These are phyloP conservation scores for Aphis craccivora DNA, from an alignment of 1,140 invertebrate species.

Conservation along the genomic window DNA sequence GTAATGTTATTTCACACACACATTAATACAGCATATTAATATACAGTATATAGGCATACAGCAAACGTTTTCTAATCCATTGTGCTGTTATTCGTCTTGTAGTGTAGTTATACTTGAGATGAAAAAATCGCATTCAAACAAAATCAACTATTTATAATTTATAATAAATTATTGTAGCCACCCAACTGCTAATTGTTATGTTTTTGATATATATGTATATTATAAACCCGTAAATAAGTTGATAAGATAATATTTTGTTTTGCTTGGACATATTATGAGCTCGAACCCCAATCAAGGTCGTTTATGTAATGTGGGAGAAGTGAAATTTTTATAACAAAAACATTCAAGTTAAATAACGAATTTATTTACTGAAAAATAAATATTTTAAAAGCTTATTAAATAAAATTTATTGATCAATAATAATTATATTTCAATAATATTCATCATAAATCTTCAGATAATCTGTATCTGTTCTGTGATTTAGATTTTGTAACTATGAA, in stretches of 20 bases:
- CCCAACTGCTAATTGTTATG: background rate
- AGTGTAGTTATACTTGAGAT: background rate
- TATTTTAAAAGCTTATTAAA: background rate
- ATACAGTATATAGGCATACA: background rate
- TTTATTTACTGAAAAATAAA: background rate
- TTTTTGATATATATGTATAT: background rate
- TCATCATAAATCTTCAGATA: background rate
- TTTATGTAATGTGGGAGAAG: background rate
- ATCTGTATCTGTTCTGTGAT: background rate
- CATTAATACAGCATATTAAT: background rate
- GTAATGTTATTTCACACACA: constrained; percentile 39
- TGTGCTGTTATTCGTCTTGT: background rate
- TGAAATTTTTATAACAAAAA: background rate
- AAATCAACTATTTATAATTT: background rate
- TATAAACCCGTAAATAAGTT: background rate
- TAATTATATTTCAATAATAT: background rate
- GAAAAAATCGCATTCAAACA: background rate
- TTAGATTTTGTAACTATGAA: background rate
- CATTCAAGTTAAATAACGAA: background rate
- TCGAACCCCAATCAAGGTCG: background rate
- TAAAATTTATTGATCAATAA: background rate
- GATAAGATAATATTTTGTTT: background rate
- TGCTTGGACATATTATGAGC: background rate
- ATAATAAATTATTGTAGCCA: background rate
- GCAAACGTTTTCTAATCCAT: constrained; percentile 39